A percentile compares a stretch with the other conserved stretches of the same genome.
phyloP scores from a whole-genome alignment of 2,113 vertebrate species.

The Aix galericulata region DNA sequence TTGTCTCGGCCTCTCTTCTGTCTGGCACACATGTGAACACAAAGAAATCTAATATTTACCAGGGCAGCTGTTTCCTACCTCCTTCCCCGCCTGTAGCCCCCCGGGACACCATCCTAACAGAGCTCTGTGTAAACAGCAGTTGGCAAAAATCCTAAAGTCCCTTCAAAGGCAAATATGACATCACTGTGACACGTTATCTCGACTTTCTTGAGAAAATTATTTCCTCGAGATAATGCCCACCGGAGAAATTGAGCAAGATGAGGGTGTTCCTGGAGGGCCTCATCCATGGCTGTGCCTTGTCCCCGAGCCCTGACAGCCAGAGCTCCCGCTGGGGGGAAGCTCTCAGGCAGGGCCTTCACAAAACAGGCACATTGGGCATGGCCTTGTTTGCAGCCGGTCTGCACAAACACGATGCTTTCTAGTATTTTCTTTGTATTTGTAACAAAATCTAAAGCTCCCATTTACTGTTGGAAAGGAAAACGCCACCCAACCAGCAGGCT shows the following conservation, averaged over 20 bases:
- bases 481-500: background rate
- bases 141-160: background rate
- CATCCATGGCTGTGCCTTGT: background rate
- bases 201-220: background rate
- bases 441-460: constrained; percentile 8
- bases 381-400: background rate
- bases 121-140: background rate
- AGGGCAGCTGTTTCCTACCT: constrained; percentile 46
- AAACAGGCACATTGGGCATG: background rate
- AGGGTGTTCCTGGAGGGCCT: background rate
- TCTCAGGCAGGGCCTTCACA: background rate
- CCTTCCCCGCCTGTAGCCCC: constrained; percentile 18
- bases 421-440: constrained; percentile 2
- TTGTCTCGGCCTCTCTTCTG: constrained; percentile 23
- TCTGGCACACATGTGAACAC: constrained; percentile 2
- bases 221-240: background rate
- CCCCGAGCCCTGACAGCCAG: background rate
- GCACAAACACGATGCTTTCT: background rate
- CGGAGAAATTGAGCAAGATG: background rate
- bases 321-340: accelerated
- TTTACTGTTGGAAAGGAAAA: background rate
- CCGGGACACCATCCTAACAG: background rate
- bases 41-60: constrained; percentile 57
- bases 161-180: background rate
- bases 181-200: background rate